Evolutionary conservation across 2,113 vertebrate species (phyloP).

Genomic region (Tragelaphus imberbis): DNA sequence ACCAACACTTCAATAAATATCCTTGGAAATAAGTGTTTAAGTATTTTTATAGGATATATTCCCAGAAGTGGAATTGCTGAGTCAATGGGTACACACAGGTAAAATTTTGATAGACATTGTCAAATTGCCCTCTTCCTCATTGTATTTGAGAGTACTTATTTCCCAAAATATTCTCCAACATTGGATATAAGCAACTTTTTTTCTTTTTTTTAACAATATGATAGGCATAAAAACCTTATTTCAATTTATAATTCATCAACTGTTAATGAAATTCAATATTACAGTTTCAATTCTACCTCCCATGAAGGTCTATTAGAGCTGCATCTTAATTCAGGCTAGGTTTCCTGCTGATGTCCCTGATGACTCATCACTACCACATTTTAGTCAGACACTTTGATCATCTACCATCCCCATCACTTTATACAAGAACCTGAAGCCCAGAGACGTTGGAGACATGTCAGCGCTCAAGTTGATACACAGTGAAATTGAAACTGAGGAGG

Average conservation of each 20-base stretch:
- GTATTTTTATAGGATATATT: not conserved
- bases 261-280: not conserved
- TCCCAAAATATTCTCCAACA: not conserved
- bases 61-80: not conserved
- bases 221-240: not conserved
- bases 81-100: not conserved
- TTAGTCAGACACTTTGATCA: not conserved
- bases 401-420: not conserved
- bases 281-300: not conserved
- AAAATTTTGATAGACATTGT: not conserved
- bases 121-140: not conserved
- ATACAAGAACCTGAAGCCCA: not conserved
- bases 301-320: not conserved
- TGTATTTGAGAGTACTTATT: not conserved
- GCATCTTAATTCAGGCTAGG: not conserved
- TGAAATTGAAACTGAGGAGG: not conserved
- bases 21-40: not conserved
- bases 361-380: not conserved
- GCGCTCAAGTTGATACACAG: not conserved
- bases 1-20: not conserved
- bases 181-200: not conserved
- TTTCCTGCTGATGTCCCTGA: not conserved
- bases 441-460: not conserved
- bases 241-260: not conserved
- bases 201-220: not conserved